These are phyloP conservation scores for Aphidoletes aphidimyza DNA, from an alignment of 2,888 invertebrate species.

Conservation along the genomic window DNA sequence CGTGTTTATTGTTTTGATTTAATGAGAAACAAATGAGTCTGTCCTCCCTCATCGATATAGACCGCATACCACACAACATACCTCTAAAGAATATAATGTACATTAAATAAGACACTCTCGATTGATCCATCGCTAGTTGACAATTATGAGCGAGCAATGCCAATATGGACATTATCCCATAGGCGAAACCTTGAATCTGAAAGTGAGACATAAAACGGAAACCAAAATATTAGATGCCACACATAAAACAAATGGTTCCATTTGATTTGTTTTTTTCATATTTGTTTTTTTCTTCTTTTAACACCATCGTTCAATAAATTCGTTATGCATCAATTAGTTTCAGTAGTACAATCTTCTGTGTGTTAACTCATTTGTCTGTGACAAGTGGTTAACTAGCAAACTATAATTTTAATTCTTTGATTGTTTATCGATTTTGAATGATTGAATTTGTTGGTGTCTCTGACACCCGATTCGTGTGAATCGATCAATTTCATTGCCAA, in stretches of 20 bases:
- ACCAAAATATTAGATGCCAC: neutral
- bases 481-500: neutral
- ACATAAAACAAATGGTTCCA: too few species aligned
- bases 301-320: conserved; percentile 2
- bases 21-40: too few species aligned
- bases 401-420: neutral
- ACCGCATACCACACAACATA: too few species aligned
- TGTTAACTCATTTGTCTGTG: neutral
- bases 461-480: too few species aligned
- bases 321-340: conserved; percentile 1
- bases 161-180: conserved; percentile 52
- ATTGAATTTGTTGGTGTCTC: conserved; percentile 8
- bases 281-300: too few species aligned
- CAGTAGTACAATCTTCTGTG: neutral
- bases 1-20: too few species aligned
- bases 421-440: neutral
- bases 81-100: conserved; percentile 55
- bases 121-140: conserved; percentile 36
- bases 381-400: neutral
- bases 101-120: conserved; percentile 48
- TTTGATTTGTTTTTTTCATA: too few species aligned
- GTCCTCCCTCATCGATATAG: too few species aligned
- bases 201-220: neutral
- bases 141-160: conserved; percentile 55
- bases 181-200: conserved; percentile 52